Percentiles rank a stretch among this genome's conserved stretches.
These are phyloP conservation scores for Abscondita cerata DNA, from an alignment of 2,888 invertebrate genomes.

Conservation along the genomic window DNA sequence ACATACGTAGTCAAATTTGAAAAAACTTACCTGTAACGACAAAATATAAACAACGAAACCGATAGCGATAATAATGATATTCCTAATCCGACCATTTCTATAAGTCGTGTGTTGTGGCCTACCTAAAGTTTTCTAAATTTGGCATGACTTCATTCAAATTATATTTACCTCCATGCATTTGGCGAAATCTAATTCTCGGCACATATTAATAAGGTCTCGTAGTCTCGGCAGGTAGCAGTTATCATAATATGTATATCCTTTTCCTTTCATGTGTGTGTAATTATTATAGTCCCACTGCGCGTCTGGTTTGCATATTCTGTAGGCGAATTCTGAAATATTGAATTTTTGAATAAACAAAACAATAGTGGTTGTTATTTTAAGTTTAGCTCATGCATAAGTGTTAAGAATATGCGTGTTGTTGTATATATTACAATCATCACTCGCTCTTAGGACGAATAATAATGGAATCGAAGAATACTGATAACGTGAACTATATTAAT, in stretches of 20 bases:
- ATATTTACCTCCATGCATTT: slow-evolving; percentile 49
- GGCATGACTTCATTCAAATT: not conserved
- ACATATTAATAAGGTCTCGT: slow-evolving; percentile 69
- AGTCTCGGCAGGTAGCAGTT: slow-evolving; percentile 79
- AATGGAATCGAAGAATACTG: no score
- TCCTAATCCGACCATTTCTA: slow-evolving; percentile 85
- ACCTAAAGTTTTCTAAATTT: no score
- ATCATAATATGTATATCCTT: slow-evolving; percentile 86
- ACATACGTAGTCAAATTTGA: no score
- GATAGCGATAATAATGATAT: slow-evolving; percentile 78
- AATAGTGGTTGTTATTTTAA: not conserved
- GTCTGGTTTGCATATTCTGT: slow-evolving; percentile 51
- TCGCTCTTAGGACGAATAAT: no score
- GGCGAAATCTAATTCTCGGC: slow-evolving; percentile 48
- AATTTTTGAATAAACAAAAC: not conserved
- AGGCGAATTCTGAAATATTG: slow-evolving; percentile 42
- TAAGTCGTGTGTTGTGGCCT: slow-evolving; percentile 71
- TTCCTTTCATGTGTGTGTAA: slow-evolving; percentile 53
- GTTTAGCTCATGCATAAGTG: no score
- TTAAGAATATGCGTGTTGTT: no score
- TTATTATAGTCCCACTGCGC: slow-evolving; percentile 73
- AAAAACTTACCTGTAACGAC: slow-evolving; percentile 79
- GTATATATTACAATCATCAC: no score
- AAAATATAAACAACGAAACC: slow-evolving; percentile 81
- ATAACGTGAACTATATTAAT: no score